Conservation (phyloP, 1,140 invertebrate species). For the Apis dorsata region DNA sequence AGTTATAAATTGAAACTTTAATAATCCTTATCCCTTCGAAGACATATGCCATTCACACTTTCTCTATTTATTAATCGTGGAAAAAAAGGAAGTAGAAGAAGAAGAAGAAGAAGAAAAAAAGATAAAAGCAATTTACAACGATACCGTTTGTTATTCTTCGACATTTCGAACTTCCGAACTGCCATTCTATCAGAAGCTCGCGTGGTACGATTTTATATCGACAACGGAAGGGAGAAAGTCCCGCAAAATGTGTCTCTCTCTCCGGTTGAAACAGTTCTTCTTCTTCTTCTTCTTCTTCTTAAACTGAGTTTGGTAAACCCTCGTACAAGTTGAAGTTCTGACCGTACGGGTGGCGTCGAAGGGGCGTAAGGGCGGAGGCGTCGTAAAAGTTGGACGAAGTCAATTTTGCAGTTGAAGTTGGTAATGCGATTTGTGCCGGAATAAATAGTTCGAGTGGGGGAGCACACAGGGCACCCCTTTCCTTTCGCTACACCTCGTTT, state of each 20-base stretch:
- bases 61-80: conserved; percentile 12
- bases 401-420: conserved; percentile 80
- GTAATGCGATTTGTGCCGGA: conserved; percentile 80
- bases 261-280: conserved; percentile 75
- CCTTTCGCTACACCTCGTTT: conserved; percentile 51
- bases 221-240: conserved; percentile 63
- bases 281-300: conserved; percentile 77
- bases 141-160: conserved; percentile 64
- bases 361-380: conserved; percentile 70
- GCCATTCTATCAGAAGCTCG: conserved; percentile 65
- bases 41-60: background rate
- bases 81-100: conserved; percentile 7
- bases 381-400: conserved; percentile 79
- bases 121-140: conserved; percentile 42
- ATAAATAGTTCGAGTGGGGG: conserved; percentile 76
- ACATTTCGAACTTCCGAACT: conserved; percentile 69
- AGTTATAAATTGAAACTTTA: background rate
- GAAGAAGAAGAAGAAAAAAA: conserved; percentile 18
- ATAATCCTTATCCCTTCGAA: background rate
- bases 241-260: conserved; percentile 70
- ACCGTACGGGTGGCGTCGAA: conserved; percentile 72
- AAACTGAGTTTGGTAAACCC: conserved; percentile 80
- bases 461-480: conserved; percentile 40
- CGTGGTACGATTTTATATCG: conserved; percentile 73
- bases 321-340: conserved; percentile 78